Evolutionary conservation across 1,140 invertebrate genomes (phyloP), one percentile per base, ranked within the genome.

Genomic region (Medauroidea extradentata): DNA sequence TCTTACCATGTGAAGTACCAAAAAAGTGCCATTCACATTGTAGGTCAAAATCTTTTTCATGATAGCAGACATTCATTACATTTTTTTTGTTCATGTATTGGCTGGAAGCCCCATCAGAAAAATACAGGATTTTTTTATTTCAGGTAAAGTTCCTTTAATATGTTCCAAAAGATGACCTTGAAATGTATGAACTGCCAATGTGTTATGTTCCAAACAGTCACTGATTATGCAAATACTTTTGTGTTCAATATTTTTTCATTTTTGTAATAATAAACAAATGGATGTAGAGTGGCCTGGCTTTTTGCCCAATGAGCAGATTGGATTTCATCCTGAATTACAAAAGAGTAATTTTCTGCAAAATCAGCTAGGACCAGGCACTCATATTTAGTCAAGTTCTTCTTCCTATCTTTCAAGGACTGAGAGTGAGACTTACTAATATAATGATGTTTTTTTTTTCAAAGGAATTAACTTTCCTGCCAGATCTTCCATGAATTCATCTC

Each of bases 51-150:
- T 71, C 65, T 38, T 65, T 46, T 53, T 65, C 23, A 43, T 69
- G 66, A 24, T 59, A 27, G 38, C 65, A 63, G 1, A 74, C 53
- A 60, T 73, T 71, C 8, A 50, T 16, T 52, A 73, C 63, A 53
- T 69, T 67, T 44, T 66, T 66, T 8, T 43, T 44, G 57, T 71
- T 74, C 63, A 72, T 73, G 52, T 69, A 73, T 44, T 74, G 71
- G 27, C 57, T 61, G 21, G 61, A 50, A 46, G 57, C 61, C 8
- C 70, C 71, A 63, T 71, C 70, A 44, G 60, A 61, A 57, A 73
- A 69, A 55, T 69, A 69, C 57, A 68, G 43, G 66, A 71, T 62
- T 38, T 61, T 63, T 11, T 55, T 48, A 24, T 44, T 41, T 27
- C 39, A 43, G 27, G 46, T 19, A 41, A 18, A 41, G 41, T 52